phyloP scores from a whole-genome alignment of 2,888 invertebrate species.

The Noctua janthe region DNA sequence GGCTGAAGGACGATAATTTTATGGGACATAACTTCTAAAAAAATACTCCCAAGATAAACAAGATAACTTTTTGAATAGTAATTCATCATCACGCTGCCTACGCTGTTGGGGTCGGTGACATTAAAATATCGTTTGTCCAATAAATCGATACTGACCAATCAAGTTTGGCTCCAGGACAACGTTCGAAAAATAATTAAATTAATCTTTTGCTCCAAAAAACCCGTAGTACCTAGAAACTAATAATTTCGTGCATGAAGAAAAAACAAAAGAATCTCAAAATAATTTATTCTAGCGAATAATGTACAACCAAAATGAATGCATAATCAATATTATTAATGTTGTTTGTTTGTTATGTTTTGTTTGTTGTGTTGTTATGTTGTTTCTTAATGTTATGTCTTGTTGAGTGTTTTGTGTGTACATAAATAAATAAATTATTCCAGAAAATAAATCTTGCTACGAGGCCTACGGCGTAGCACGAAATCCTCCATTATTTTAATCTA shows the following conservation, averaged over 20 bases:
- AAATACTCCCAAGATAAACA: background rate
- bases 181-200: too few relatives aligned
- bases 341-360: too few relatives aligned
- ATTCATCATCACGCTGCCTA: background rate
- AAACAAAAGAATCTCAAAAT: background rate
- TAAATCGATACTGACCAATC: background rate
- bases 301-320: background rate
- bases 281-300: background rate
- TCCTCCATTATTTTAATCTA: background rate
- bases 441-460: conserved; percentile 12
- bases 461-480: conserved; percentile 2
- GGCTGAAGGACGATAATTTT: background rate
- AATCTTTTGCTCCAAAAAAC: background rate
- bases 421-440: too few relatives aligned
- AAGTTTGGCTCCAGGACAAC: background rate
- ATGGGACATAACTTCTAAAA: background rate
- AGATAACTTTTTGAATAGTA: background rate
- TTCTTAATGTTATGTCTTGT: too few relatives aligned
- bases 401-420: too few relatives aligned
- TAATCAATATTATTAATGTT: too few relatives aligned
- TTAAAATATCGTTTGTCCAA: background rate
- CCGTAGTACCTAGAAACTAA: background rate
- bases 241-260: background rate
- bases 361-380: too few relatives aligned
- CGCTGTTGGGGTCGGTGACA: background rate